Base-by-base conservation (phyloP, 2,888 invertebrate genomes). In the Sisyra nigra region DNA sequence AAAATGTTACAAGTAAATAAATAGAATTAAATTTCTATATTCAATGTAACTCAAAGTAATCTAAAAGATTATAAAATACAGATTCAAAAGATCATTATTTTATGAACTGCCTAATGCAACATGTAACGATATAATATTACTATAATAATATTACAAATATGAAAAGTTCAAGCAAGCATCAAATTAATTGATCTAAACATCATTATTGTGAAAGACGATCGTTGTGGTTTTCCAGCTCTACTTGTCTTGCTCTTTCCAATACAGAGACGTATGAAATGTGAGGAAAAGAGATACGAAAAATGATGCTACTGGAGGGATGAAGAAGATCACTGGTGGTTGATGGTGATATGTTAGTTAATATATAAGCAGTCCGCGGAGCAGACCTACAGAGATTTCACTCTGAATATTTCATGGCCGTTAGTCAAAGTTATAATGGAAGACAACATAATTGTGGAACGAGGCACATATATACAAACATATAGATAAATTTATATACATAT, bases 401-500 rank as follows among this genome's bases (percentile, higher is more conserved):
- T 39, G 39, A 39, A 64, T 64, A 63, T 62, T 64, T 63, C 59
- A 64, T 62, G 62, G 60, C 60, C 60, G 60, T 60, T 61, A 60
- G 59, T 58, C 58, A 62, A 49, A 63, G 54, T 61, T 61, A 61
- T 64, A 64, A 63, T 62, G 61, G 61, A 59, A 61, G 59, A 59
- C 61, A 15, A 15, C 13, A 15, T 62, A 61, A 62, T 63, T 62
- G 62, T 60, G 58, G 60, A 19, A 19, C 24, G 18, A 13, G 18
- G 18, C 8, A 34, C 34, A 34, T 34, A 34, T 14, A 34, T 11
- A 24, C 24, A 24, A 24, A 24, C 24, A 24, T 24, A 24, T 24
- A 7, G 24, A 24, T 24, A 24, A 24, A 24, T 24, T 24, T 24
- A 24, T 24, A 24, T 24, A 24, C 7, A 24, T 7, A 24, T 24